A percentile compares a stretch with the other conserved stretches of the same genome.
Conservation (phyloP, 2,113 vertebrate species). For the Poeciliopsis turrubarensis region DNA sequence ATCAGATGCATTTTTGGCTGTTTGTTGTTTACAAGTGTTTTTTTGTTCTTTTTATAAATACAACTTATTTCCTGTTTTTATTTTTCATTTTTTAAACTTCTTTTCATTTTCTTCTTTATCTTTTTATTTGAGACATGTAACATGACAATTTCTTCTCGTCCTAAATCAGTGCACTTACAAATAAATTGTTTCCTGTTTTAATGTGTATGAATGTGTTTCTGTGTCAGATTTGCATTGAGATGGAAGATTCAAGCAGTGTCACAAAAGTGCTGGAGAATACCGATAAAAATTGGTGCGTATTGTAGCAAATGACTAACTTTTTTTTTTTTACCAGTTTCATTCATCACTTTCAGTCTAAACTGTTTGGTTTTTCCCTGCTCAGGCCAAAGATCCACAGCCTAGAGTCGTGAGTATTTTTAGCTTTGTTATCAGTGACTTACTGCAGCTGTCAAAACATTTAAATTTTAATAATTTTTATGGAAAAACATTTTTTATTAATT, state of each 20-base stretch:
- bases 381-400: slow-evolving; percentile 24
- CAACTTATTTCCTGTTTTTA: no score
- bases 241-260: slow-evolving; percentile 29
- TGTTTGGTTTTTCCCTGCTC: background rate
- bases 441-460: background rate
- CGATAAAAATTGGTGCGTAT: slow-evolving; percentile 5
- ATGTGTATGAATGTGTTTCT: background rate
- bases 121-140: no score
- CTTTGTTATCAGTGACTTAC: background rate
- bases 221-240: slow-evolving; percentile 50
- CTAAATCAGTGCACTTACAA: no score
- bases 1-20: background rate
- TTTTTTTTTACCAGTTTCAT: background rate
- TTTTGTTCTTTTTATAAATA: no score
- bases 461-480: background rate
- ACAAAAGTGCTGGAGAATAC: slow-evolving; percentile 20
- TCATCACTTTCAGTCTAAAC: background rate
- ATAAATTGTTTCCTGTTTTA: background rate
- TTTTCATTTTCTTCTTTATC: no score
- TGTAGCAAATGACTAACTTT: background rate
- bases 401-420: slow-evolving; percentile 40
- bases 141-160: no score
- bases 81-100: no score
- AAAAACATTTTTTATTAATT: background rate
- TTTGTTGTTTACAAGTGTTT: background rate